Evolutionary conservation across 2,113 vertebrate genomes (phyloP), one percentile per base, ranked within the genome.

Genomic region (Pluvialis apricaria): DNA sequence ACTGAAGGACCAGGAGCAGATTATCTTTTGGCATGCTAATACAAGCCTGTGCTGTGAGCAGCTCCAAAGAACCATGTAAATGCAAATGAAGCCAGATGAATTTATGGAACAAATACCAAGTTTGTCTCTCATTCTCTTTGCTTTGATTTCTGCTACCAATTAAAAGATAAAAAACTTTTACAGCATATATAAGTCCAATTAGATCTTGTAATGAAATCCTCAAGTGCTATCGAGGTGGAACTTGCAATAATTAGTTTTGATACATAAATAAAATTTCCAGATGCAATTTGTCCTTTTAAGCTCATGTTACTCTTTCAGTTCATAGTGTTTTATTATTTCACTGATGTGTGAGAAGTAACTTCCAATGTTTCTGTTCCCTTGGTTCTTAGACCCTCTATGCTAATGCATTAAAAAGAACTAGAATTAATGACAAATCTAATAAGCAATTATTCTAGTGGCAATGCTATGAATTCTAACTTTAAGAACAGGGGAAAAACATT

Each of bases 221-320:
- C 94, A 97, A 97, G 88, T 96, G 84, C 88, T 97, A 92, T 83
- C 11, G 85, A 98, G 95, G 96, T 98, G 88, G 96, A 97, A 98
- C 95, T 95, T 96, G 87, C 83, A 96, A 96, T 98, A 98, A 98
- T 98, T 98, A 97, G 96, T 94, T 97, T 97, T 98, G 97, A 98
- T 98, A 97, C 96, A 96, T 96, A 97, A 97, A 97, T 97, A 97
- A 96, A 92, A 96, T 97, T 98, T 98, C 90, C 93, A 97, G 96
- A 95, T 96, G 92, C 69, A 96, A 93, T 97, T 98, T 98, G 61
- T 97, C 96, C 96, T 91, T 96, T 91, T 92, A 92, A 96, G 75
- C 92, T 73, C 54, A 42, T 83, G 85, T 86, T 95, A 76, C 66
- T 96, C 94, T 90, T 97, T 96, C 81, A 95, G 81, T 95, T 97